These are phyloP conservation scores for Lemur catta DNA, from an alignment of 2,797 vertebrate species.

Conservation along the genomic window DNA sequence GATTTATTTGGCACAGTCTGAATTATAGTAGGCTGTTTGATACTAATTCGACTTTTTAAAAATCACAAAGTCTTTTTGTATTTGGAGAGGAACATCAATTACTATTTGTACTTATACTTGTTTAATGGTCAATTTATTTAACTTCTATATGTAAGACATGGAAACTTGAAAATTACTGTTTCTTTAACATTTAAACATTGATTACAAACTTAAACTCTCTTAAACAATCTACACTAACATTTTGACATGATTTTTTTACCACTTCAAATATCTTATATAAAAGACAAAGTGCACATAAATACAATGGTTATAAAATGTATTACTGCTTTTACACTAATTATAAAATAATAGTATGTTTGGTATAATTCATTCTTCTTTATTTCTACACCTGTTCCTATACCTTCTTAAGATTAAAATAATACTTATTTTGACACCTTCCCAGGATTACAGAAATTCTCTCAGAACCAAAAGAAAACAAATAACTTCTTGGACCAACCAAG, in stretches of 20 bases:
- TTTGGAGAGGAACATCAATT: background rate
- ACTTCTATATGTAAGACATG: background rate
- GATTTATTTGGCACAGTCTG: background rate
- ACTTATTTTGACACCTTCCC: background rate
- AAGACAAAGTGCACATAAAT: background rate
- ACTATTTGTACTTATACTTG: background rate
- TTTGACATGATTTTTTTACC: background rate
- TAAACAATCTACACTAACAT: background rate
- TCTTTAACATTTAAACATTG: conserved; percentile 19
- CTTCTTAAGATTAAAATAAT: background rate
- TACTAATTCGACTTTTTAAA: background rate
- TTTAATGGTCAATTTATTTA: conserved; percentile 14
- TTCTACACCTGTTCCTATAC: background rate
- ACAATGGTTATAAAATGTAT: background rate
- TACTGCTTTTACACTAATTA: conserved; percentile 3
- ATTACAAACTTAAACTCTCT: background rate
- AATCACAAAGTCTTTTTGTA: background rate
- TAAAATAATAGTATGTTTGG: background rate
- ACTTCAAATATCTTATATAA: background rate
- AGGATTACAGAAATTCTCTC: background rate
- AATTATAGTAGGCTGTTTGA: background rate
- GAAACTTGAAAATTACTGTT: background rate
- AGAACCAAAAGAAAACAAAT: background rate
- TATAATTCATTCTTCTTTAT: conserved; percentile 6
- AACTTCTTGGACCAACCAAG: background rate